Evolutionary conservation across 2,888 invertebrate genomes (phyloP).

Genomic region (Suillia variegata): DNA sequence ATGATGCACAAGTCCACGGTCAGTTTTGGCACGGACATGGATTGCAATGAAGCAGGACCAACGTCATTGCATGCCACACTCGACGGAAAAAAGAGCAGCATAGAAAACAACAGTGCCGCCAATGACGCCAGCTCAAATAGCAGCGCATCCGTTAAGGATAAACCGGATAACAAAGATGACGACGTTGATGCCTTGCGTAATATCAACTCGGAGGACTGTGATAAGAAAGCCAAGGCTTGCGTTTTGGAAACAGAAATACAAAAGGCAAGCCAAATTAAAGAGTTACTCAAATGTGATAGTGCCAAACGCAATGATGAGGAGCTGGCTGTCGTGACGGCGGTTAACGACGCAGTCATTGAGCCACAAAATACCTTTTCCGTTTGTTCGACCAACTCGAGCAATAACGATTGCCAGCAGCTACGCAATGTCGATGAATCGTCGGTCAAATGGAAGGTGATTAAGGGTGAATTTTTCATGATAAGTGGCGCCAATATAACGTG

Average conservation of each 20-base stretch:
- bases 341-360: not conserved
- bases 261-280: not conserved
- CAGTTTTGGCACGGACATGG: not conserved
- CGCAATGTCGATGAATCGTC: conserved; percentile 12
- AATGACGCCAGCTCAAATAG: not conserved
- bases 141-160: not conserved
- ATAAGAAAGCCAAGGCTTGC: conserved; percentile 8
- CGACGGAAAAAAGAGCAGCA: not conserved
- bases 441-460: conserved; percentile 65
- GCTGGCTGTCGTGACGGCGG: not conserved
- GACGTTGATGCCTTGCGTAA: not conserved
- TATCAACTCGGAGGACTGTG: conserved; percentile 9
- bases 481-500: conserved; percentile 79
- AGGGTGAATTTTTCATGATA: conserved; percentile 77
- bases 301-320: not conserved
- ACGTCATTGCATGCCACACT: not conserved
- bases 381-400: conserved; percentile 20
- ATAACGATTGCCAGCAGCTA: conserved; percentile 22
- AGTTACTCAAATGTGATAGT: not conserved
- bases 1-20: not conserved
- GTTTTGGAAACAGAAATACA: not conserved
- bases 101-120: not conserved
- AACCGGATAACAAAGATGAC: not conserved
- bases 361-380: conserved; percentile 24
- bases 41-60: not conserved